Conservation (phyloP, 1,140 invertebrate genomes). For the Microplitis demolitor region DNA sequence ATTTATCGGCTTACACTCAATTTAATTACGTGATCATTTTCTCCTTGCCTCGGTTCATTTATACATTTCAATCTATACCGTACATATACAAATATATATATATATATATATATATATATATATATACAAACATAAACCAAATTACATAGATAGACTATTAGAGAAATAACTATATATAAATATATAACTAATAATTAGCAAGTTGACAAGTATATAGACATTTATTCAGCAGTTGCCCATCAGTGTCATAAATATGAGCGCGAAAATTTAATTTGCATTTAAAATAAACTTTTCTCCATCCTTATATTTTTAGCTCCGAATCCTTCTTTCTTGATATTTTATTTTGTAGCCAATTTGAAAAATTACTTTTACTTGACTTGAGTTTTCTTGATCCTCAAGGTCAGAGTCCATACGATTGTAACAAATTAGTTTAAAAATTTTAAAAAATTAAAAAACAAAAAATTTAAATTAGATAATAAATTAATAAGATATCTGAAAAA, state of each 20-base stretch:
- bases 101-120: no score
- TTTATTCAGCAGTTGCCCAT: neutral
- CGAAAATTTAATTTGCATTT: neutral
- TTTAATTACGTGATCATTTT: neutral
- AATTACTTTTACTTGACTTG: neutral
- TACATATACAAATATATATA: no score
- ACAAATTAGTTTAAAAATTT: no score
- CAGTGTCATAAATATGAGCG: slow-evolving; percentile 4
- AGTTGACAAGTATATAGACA: neutral
- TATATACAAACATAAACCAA: no score
- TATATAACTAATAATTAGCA: neutral
- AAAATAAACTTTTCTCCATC: neutral
- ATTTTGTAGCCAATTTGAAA: neutral
- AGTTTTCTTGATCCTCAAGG: neutral
- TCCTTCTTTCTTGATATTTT: neutral
- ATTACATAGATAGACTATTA: neutral
- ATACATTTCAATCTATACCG: no score
- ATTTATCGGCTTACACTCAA: neutral
- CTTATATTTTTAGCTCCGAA: neutral
- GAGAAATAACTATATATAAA: neutral
- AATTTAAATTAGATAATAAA: no score
- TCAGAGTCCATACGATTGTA: neutral
- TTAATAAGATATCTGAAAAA: no score
- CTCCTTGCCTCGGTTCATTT: no score
- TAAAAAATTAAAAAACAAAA: no score